Evolutionary conservation across 2,888 invertebrate species (phyloP).

Genomic region (Agriotes lineatus): DNA sequence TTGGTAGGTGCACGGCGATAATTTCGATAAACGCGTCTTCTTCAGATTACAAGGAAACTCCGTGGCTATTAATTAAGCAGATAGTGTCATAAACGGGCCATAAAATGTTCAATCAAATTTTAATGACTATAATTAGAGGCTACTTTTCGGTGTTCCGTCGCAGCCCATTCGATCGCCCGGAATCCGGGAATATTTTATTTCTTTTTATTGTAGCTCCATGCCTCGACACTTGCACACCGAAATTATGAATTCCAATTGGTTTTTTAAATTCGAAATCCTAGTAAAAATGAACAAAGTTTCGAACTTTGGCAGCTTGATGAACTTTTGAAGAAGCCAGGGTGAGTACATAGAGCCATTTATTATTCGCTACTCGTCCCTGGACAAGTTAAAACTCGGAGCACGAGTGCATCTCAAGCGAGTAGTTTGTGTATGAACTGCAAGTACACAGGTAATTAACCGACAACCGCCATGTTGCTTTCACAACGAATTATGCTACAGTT

Average conservation of each 20-base stretch:
- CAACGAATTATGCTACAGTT: slow-evolving; percentile 20
- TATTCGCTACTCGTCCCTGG: slow-evolving; percentile 20
- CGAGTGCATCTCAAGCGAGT: slow-evolving; percentile 24
- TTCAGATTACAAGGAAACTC: slow-evolving; percentile 29
- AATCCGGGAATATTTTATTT: background rate
- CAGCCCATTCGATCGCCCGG: background rate
- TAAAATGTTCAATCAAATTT: slow-evolving; percentile 49
- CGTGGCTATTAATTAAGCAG: slow-evolving; percentile 43
- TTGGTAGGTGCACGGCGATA: slow-evolving; percentile 28
- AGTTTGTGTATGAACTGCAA: slow-evolving; percentile 30
- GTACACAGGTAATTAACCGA: slow-evolving; percentile 27
- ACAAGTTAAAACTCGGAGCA: slow-evolving; percentile 27
- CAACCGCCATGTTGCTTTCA: slow-evolving; percentile 16
- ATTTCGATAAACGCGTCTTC: slow-evolving; percentile 27
- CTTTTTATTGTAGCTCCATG: background rate
- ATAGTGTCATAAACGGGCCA: slow-evolving; percentile 45
- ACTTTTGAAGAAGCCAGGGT: slow-evolving; percentile 27
- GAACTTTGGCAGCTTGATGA: slow-evolving; percentile 16
- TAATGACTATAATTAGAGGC: slow-evolving; percentile 43
- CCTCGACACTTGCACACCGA: background rate
- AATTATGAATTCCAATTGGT: slow-evolving; percentile 13
- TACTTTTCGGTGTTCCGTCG: slow-evolving; percentile 21
- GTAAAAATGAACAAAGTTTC: slow-evolving; percentile 20
- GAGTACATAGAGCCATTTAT: slow-evolving; percentile 23
- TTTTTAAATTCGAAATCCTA: background rate